Percentiles rank a stretch among this genome's conserved stretches.
phyloP scores from a whole-genome alignment of 2,888 invertebrate species.

The Clistopyga incitator region DNA sequence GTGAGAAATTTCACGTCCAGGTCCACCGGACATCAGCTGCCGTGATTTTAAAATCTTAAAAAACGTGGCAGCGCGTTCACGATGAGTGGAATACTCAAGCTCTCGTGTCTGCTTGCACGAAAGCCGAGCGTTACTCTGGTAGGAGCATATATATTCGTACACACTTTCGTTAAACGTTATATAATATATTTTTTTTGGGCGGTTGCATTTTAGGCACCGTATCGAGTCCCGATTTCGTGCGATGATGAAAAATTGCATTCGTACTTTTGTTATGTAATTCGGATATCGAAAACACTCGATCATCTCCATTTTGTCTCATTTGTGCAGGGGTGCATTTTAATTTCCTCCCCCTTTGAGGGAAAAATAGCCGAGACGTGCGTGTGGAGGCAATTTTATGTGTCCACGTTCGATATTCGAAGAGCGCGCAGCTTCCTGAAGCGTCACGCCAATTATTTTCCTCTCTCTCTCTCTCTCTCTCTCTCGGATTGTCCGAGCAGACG shows the following conservation, averaged over 20 bases:
- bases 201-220: not conserved
- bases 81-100: slow-evolving; percentile 81
- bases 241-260: slow-evolving; percentile 18
- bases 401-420: slow-evolving; percentile 48
- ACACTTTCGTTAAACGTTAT: slow-evolving; percentile 68
- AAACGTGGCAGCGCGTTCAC: slow-evolving; percentile 61
- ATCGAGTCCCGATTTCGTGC: not conserved
- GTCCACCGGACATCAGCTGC: too few relatives aligned
- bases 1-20: not conserved
- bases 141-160: slow-evolving; percentile 58
- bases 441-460: slow-evolving; percentile 25
- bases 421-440: slow-evolving; percentile 34
- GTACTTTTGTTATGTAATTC: slow-evolving; percentile 59
- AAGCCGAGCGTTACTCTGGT: slow-evolving; percentile 74
- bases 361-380: slow-evolving; percentile 14
- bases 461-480: too few relatives aligned
- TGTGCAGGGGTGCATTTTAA: not conserved
- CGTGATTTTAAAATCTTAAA: slow-evolving; percentile 8
- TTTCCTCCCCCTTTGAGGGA: not conserved
- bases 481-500: slow-evolving; percentile 54
- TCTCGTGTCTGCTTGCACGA: slow-evolving; percentile 78
- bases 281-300: not conserved
- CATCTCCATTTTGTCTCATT: not conserved
- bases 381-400: not conserved
- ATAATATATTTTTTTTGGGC: slow-evolving; percentile 72